A percentile compares a stretch with the other conserved stretches of the same genome.
Evolutionary conservation across 1,140 invertebrate genomes (phyloP).

Genomic region (Drosophila nannoptera): DNA sequence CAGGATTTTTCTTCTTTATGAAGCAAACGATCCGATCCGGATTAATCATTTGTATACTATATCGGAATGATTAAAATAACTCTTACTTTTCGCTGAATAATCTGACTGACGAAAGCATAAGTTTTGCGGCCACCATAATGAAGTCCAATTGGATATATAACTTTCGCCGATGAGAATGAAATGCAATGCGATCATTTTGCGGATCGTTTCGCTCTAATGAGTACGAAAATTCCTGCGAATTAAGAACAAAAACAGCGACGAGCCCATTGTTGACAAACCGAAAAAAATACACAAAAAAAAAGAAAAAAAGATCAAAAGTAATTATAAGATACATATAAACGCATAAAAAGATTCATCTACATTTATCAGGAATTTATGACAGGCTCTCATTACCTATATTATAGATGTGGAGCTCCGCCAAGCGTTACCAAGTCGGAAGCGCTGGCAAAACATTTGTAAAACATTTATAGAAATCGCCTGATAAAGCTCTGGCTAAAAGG

Average conservation of each 20-base stretch:
- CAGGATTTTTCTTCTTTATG: not conserved
- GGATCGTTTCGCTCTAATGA: constrained; percentile 51
- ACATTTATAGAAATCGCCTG: constrained; percentile 11
- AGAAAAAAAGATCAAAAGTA: too few species aligned
- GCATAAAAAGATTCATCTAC: not conserved
- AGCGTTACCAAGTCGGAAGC: constrained; percentile 48
- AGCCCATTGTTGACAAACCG: constrained; percentile 46
- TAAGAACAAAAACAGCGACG: constrained; percentile 31
- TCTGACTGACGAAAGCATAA: not conserved
- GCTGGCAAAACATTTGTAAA: constrained; percentile 41
- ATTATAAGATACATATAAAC: not conserved
- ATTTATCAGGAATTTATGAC: constrained; percentile 45
- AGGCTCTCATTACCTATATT: constrained; percentile 44
- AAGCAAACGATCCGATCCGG: not conserved
- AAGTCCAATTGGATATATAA: not conserved
- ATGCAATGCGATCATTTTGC: constrained; percentile 44
- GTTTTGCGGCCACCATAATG: too few species aligned
- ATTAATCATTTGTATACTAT: constrained; percentile 8
- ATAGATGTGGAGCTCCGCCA: not conserved
- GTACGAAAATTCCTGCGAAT: constrained; percentile 40
- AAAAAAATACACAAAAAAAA: constrained; percentile 20
- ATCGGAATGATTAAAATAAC: not conserved
- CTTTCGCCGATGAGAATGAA: constrained; percentile 20
- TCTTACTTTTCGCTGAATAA: not conserved
- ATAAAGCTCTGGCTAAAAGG: constrained; percentile 54